Base-by-base conservation (phyloP, 2,888 invertebrate genomes). In the Xanthorhoe spadicearia region DNA sequence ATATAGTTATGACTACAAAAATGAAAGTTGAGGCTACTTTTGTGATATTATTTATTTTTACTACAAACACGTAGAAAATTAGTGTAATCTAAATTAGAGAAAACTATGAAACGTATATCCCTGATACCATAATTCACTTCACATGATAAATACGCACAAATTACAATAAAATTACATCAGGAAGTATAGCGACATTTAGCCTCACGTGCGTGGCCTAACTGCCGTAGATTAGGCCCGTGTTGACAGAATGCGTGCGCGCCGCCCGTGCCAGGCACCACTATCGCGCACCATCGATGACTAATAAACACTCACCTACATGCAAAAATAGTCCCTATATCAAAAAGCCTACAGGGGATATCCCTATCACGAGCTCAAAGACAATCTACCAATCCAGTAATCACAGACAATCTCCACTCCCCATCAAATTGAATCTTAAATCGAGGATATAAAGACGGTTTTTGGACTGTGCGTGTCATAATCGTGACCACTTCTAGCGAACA, bases 251-350 rank as follows among this genome's bases (percentile, higher is more conserved):
- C 92, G 92, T 92, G 92, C 92, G 92, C 92, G 92, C 91, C 89
- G 88, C 83, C 84, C 85, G 87, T 88, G 90, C 89, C 86, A 87
- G 92, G 87, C 86, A 92, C 89, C 83, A 60, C 85, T 92, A 92
- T 92, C 92, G 91, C 90, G 79, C 92, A 90, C 91, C 92, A 92
- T 92, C 93, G 90, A 92, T 92, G 92, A 92, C 92, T 92, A 93
- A 92, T 91, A 92, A 89, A 89, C 89, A 83, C 75, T 32, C 38
- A 23, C 48, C 72, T 78, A 82, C 76, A 76, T 68, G 64, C 71
- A 73, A 71, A 67, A 73, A 76, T 66, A 53, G 75, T 70, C 67
- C 35, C 53, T 57, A 68, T 54, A 58, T 54, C 2, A 0, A 0
- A 15, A 10, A 19, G 23, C 23, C 32, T 46, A 55, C 69, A 71